Conservation (phyloP, 30 jellyfish, hydroid and myxozoan genomes). For the Hydra vulgaris region DNA sequence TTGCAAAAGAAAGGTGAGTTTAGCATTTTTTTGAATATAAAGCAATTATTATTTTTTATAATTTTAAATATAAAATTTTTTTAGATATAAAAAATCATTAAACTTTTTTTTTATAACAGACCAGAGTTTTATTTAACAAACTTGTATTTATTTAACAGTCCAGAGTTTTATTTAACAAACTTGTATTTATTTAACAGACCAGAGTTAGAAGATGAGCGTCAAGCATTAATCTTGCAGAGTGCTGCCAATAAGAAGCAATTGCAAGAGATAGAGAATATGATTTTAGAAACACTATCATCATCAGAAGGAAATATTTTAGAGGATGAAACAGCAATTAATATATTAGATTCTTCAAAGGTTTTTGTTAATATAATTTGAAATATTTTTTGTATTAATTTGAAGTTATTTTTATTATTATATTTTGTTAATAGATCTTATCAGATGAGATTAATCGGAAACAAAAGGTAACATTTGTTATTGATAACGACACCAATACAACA, state of each 20-base stretch:
- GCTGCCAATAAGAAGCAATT: constrained; percentile 86
- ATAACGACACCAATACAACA: too few species aligned
- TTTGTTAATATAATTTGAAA: neutral
- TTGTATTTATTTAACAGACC: constrained; percentile 41
- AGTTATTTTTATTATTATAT: neutral
- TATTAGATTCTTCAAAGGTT: constrained; percentile 72
- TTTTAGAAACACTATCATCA: constrained; percentile 78
- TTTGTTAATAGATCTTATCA: constrained; percentile 48
- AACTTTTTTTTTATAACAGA: too few species aligned
- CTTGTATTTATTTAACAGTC: too few species aligned
- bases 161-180: neutral
- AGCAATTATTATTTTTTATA: neutral
- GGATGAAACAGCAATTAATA: constrained; percentile 87
- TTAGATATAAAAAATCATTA: too few species aligned
- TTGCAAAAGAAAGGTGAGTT: constrained; percentile 87
- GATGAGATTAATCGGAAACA: constrained; percentile 90
- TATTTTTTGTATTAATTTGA: neutral
- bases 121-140: neutral
- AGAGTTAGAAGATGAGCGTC: constrained; percentile 92
- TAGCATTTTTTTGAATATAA: neutral
- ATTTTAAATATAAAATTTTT: neutral
- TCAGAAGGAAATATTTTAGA: constrained; percentile 92
- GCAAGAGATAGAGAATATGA: constrained; percentile 79
- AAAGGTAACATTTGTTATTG: constrained; percentile 69
- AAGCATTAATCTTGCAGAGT: constrained; percentile 83